Evolutionary conservation across 2,888 invertebrate species (phyloP), one percentile per base, ranked within the genome.

Genomic region (Carpatolechia fugitivella): DNA sequence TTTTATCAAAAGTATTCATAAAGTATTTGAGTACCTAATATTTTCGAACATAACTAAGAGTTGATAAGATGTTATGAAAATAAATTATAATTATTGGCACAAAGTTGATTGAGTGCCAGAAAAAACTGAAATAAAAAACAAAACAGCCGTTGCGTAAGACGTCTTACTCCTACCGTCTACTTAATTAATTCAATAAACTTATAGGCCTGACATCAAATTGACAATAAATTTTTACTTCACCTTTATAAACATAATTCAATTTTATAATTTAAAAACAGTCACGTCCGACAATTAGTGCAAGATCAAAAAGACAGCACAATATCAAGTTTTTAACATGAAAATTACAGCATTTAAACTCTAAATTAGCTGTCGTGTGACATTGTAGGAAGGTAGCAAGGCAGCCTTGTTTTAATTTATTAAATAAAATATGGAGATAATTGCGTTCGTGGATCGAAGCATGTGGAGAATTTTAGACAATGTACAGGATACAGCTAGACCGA

Each of bases 391-490:
- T 56, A n/a, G n/a, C 56, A 50, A 52, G 38, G 36, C 57, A 52
- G 31, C 10, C 31, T 48, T 46, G 55, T 51, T 16, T 56, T 13
- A 59, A 56, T 55, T 55, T 56, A 48, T 52, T 56, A 52, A 4
- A 4, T 11, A n/a, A 58, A 56, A 56, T 50, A 58, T 57, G 40
- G 52, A 51, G 56, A 56, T 61, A 63, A 62, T 62, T 57, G 54
- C 58, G 52, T 41, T 57, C 55, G 57, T 3, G 49, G 30, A 50
- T 47, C 29, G 29, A 30, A 55, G 44, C 54, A 65, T 64, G 63
- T 60, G 48, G 55, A 58, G 60, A 55, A 54, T 56, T 54, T 47
- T 11, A 54, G 54, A 57, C 60, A 61, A 62, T 56, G 57, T 62
- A n/a, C n/a, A n/a, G n/a, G n/a, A n/a, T n/a, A n/a, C n/a, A n/a